Percentiles rank a stretch among this genome's conserved stretches.
phyloP scores from a whole-genome alignment of 64 coral and sea anemone species.

The Orbicella faveolata region DNA sequence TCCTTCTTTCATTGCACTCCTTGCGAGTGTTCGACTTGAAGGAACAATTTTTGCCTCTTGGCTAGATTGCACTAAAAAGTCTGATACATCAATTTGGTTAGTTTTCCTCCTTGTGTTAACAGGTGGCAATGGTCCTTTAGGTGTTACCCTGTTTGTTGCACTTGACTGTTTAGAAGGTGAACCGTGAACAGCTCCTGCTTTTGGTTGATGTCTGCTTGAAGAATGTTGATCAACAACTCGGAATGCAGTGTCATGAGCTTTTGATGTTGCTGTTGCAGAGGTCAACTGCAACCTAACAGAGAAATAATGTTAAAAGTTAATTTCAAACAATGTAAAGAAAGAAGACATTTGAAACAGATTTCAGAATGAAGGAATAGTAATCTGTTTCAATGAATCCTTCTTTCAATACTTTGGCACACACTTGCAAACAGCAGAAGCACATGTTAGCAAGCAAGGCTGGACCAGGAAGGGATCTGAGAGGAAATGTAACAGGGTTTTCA shows the following conservation, averaged over 20 bases:
- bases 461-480: too few relatives aligned
- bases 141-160: background rate
- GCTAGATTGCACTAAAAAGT: conserved; percentile 76
- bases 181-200: background rate
- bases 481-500: too few relatives aligned
- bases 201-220: background rate
- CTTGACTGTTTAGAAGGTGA: conserved; percentile 25
- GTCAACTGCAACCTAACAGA: conserved; percentile 20
- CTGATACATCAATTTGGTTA: conserved; percentile 96
- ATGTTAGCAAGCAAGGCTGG: too few relatives aligned
- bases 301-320: background rate
- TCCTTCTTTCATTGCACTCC: conserved; percentile 87
- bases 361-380: too few relatives aligned
- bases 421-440: too few relatives aligned
- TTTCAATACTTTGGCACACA: too few relatives aligned
- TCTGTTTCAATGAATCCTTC: too few relatives aligned
- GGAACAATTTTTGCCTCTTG: conserved; percentile 67
- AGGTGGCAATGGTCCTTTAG: conserved; percentile 80
- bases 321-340: too few relatives aligned
- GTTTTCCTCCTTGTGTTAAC: conserved; percentile 86
- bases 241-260: conserved; percentile 36
- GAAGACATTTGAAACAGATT: too few relatives aligned
- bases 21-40: conserved; percentile 72
- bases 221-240: conserved; percentile 35
- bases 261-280: conserved; percentile 8